Percentiles rank a stretch among this genome's conserved stretches.
Evolutionary conservation across 1,140 invertebrate genomes (phyloP).

Genomic region (Dufourea novaeangliae): DNA sequence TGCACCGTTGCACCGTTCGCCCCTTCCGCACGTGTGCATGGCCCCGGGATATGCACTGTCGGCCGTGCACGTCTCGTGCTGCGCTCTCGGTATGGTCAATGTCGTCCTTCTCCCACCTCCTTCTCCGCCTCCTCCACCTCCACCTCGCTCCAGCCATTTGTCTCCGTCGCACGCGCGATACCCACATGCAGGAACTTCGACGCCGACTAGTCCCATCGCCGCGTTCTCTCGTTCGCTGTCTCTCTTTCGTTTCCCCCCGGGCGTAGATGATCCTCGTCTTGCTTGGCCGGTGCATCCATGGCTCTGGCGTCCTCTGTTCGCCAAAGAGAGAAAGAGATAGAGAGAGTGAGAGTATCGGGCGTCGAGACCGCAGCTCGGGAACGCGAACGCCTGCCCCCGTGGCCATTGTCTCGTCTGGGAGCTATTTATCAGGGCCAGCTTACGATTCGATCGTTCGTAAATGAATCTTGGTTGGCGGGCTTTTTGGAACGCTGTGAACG

Average conservation of each 20-base stretch:
- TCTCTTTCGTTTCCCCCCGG: background rate
- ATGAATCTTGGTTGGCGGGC: slow-evolving; percentile 10
- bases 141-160: background rate
- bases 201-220: background rate
- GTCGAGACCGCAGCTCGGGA: slow-evolving; percentile 13
- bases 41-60: slow-evolving; percentile 27
- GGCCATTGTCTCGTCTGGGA: slow-evolving; percentile 30
- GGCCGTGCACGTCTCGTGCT: slow-evolving; percentile 32
- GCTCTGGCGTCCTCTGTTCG: slow-evolving; percentile 23
- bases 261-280: slow-evolving; percentile 18
- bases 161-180: slow-evolving; percentile 17
- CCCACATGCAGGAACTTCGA: background rate
- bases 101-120: slow-evolving; percentile 23
- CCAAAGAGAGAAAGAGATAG: too few relatives aligned
- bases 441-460: slow-evolving; percentile 40
- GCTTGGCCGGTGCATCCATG: slow-evolving; percentile 26
- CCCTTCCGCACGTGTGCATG: slow-evolving; percentile 40
- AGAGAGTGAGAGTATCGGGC: slow-evolving; percentile 14
- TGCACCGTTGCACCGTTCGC: slow-evolving; percentile 19
- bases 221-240: background rate
- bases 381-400: slow-evolving; percentile 2
- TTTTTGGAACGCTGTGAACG: background rate
- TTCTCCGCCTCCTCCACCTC: background rate
- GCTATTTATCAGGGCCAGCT: slow-evolving; percentile 31
- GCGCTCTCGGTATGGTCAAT: slow-evolving; percentile 40